Evolutionary conservation across 2,113 vertebrate genomes (phyloP).

Genomic region (Rhea pennata): DNA sequence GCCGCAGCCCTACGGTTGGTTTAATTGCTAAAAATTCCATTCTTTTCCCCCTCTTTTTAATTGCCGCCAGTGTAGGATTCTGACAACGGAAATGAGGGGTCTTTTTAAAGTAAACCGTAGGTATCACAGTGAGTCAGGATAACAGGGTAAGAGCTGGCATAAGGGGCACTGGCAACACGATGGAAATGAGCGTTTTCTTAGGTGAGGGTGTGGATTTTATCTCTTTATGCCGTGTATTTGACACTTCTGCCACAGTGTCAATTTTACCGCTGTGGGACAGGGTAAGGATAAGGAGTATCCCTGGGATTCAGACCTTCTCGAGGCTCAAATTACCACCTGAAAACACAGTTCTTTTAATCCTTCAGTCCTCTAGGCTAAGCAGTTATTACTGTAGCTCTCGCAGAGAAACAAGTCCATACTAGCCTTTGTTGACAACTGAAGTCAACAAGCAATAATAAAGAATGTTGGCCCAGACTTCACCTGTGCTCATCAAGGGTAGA

Average conservation of each 20-base stretch:
- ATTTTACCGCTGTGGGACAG: neutral
- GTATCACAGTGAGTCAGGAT: neutral
- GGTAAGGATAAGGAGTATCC: neutral
- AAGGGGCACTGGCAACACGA: neutral
- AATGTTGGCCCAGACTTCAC: conserved; percentile 63
- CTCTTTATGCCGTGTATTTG: neutral
- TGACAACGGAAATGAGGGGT: neutral
- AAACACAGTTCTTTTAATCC: conserved; percentile 52
- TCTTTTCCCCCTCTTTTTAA: neutral
- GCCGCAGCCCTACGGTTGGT: rapidly evolving
- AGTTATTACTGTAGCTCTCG: conserved; percentile 34
- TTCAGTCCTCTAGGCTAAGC: conserved; percentile 38
- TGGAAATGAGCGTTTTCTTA: neutral
- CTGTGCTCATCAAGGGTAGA: neutral
- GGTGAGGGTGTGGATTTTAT: neutral
- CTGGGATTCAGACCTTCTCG: neutral
- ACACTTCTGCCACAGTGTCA: neutral
- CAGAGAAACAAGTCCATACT: conserved; percentile 24
- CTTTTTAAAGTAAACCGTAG: neutral
- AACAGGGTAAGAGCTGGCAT: neutral
- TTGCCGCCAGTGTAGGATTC: neutral
- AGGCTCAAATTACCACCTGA: conserved; percentile 25
- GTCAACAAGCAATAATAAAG: conserved; percentile 27
- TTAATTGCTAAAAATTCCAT: neutral
- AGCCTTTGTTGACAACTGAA: conserved; percentile 43